phyloP scores from a whole-genome alignment of 2,888 invertebrate species.

The Parelbella ahira region DNA sequence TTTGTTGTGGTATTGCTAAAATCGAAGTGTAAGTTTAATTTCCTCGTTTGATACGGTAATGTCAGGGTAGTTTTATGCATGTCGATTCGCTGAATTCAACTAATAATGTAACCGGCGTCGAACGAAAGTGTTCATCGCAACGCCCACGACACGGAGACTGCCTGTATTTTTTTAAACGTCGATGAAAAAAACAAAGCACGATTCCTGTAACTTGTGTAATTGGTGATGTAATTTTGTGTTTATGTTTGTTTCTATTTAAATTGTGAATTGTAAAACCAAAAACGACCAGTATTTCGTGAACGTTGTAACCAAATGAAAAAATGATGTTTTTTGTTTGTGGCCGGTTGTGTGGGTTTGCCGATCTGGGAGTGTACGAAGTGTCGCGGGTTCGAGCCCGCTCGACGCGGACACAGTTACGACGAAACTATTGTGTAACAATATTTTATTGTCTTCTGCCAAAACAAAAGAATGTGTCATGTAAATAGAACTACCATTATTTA shows the following conservation, averaged over 20 bases:
- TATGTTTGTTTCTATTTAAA: too few species aligned
- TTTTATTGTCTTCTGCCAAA: conserved; percentile 80
- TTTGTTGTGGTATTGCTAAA: too few species aligned
- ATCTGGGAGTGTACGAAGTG: conserved; percentile 47
- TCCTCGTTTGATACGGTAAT: not conserved
- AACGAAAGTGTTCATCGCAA: conserved; percentile 14
- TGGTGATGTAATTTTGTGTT: too few species aligned
- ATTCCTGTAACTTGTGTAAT: conserved; percentile 26
- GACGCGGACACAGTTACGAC: conserved; percentile 51
- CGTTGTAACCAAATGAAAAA: conserved; percentile 68
- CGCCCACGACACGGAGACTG: conserved; percentile 14
- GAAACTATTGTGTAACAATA: conserved; percentile 70
- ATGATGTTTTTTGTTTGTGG: conserved; percentile 46
- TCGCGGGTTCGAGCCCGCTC: conserved; percentile 35
- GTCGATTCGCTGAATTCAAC: conserved; percentile 1
- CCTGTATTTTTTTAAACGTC: conserved; percentile 8
- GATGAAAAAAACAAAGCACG: conserved; percentile 1
- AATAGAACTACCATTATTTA: conserved; percentile 81
- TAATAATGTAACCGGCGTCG: conserved; percentile 1
- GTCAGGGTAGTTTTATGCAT: conserved; percentile 20
- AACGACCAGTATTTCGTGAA: conserved; percentile 72
- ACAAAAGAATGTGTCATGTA: conserved; percentile 81
- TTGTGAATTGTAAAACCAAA: conserved; percentile 48
- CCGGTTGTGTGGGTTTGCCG: conserved; percentile 42
- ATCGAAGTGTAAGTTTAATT: too few species aligned